Evolutionary conservation across 2,888 invertebrate species (phyloP).

Genomic region (Cheilosia soror): DNA sequence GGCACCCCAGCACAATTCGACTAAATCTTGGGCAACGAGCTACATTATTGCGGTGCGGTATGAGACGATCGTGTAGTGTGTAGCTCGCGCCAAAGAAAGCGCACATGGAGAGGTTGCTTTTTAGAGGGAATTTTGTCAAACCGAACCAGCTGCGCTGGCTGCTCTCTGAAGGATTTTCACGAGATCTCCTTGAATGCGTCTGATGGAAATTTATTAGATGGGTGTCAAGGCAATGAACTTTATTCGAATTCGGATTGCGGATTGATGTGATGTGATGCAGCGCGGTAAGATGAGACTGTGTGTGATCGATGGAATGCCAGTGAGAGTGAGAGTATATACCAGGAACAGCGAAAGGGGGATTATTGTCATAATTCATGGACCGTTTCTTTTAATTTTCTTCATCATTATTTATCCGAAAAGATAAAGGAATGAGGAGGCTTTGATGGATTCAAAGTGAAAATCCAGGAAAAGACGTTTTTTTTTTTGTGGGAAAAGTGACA

Average conservation of each 20-base stretch:
- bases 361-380: constrained; percentile 38
- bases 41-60: constrained; percentile 6
- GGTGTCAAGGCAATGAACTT: constrained; percentile 75
- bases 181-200: constrained; percentile 42
- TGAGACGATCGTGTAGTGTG: constrained; percentile 12
- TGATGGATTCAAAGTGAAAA: constrained; percentile 51
- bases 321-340: constrained; percentile 35
- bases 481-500: constrained; percentile 69
- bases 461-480: constrained; percentile 28
- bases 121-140: constrained; percentile 29
- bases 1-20: constrained; percentile 49
- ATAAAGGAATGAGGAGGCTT: constrained; percentile 32
- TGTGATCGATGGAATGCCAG: constrained; percentile 63
- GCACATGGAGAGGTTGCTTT: constrained; percentile 59
- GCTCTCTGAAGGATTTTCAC: constrained; percentile 44
- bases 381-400: constrained; percentile 7
- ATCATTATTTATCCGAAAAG: constrained; percentile 28
- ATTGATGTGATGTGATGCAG: constrained; percentile 54
- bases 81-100: constrained; percentile 72
- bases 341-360: constrained; percentile 16
- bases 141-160: constrained; percentile 62
- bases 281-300: constrained; percentile 66
- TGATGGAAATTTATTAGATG: constrained; percentile 73
- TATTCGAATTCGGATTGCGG: constrained; percentile 30
- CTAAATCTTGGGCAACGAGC: constrained; percentile 38